Percentiles rank a stretch among this genome's conserved stretches.
phyloP scores from a whole-genome alignment of 2,888 invertebrate genomes.

The Campoplex nolae region DNA sequence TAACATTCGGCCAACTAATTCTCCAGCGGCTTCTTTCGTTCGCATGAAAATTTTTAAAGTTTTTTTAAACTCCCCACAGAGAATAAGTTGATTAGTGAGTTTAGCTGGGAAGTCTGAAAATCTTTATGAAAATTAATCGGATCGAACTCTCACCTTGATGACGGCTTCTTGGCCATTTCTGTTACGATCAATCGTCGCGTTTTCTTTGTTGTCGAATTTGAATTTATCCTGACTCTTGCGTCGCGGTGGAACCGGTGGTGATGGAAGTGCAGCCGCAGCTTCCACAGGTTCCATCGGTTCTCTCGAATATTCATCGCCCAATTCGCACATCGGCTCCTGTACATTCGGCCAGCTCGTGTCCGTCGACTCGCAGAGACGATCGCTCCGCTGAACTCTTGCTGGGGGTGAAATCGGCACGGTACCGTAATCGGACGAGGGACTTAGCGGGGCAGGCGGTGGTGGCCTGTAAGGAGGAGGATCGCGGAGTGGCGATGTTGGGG shows the following conservation, averaged over 20 bases:
- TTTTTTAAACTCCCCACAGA: neutral
- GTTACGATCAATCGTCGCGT: conserved; percentile 74
- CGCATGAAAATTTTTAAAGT: conserved; percentile 54
- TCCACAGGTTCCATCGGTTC: conserved; percentile 73
- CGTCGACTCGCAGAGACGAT: conserved; percentile 70
- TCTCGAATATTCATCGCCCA: conserved; percentile 76
- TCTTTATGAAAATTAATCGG: neutral
- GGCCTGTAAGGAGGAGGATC: conserved; percentile 86
- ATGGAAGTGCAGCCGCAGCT: conserved; percentile 72
- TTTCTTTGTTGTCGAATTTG: conserved; percentile 84
- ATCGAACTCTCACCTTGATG: conserved; percentile 78
- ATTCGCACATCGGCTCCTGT: conserved; percentile 82
- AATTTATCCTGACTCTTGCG: conserved; percentile 86
- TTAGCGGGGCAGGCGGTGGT: conserved; percentile 84
- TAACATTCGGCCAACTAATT: conserved; percentile 13
- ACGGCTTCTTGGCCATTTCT: conserved; percentile 75
- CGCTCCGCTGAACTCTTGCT: conserved; percentile 84
- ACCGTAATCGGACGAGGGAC: conserved; percentile 72
- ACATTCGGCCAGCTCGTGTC: conserved; percentile 57
- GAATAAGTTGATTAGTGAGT: neutral
- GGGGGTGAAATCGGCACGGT: conserved; percentile 84
- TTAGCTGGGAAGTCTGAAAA: neutral
- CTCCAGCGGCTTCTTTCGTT: conserved; percentile 41
- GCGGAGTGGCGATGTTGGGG: conserved; percentile 71
- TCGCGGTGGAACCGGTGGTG: conserved; percentile 87